Evolutionary conservation across 2,113 vertebrate species (phyloP), one percentile per base, ranked within the genome.

Genomic region (Dipodomys ordii): DNA sequence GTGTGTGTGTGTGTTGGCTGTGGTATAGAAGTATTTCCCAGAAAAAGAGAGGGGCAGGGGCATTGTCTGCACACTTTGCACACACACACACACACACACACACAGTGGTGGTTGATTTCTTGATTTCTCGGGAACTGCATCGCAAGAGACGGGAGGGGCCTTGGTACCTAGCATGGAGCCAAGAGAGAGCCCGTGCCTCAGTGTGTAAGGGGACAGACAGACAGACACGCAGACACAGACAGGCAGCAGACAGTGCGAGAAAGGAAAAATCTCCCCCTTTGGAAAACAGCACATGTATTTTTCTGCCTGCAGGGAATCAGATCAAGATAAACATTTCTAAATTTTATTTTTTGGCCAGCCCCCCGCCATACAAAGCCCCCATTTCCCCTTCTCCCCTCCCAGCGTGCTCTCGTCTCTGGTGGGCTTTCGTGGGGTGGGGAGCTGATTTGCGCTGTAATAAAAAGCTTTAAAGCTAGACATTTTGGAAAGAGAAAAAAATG

Each of bases 331-430:
- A 18, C 0, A 0, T 13, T 22, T 60, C 62, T 35, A 20, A 80
- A 15, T 39, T 7, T 1, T 12, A 2, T 18, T 64, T 64, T 62
- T 25, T 64, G 69, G 16, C 16, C 2, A n/a, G 32, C 44, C 44
- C 28, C 64, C 0, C 7, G 57, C 23, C 76, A 73, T 77, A 78
- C 30, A 20, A 8, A 12, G 12, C 49, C 8, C 49, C 49, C 49
- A 49, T 27, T 6, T 11, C 57, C 25, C 16, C 57, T 6, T 11
- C 57, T 22, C 16, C 57, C 25, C 16, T 30, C 3, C 64, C 19
- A 0, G 0, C 0, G 20, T 11, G 1, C 2, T 7, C 39, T 28
- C 2, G 15, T n/a, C 27, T 57, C 46, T 8, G 2, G 15, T 19
- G 62, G 77, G 30, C 67, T 65, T 46, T 69, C 76, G 32, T 18